Evolutionary conservation across 2,797 vertebrate genomes (phyloP).

Genomic region (Gymnodraco acuticeps): DNA sequence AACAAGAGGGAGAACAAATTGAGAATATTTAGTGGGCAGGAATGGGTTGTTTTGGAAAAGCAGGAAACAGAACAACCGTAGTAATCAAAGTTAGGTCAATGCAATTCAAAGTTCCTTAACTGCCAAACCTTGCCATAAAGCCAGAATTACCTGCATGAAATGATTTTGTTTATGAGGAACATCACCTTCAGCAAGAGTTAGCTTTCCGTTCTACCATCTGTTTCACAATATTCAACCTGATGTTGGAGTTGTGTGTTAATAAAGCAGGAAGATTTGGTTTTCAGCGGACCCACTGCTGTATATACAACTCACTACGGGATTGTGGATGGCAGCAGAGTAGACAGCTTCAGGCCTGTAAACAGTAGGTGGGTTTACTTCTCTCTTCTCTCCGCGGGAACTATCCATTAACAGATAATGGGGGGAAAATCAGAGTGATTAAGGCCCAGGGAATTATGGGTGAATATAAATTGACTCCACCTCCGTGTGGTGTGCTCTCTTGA

Average conservation of each 20-base stretch:
- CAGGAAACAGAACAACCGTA: slow-evolving; percentile 22
- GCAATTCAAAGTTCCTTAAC: slow-evolving; percentile 27
- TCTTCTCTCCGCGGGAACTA: slow-evolving; percentile 90
- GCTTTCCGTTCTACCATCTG: slow-evolving; percentile 60
- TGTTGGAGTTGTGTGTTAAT: slow-evolving; percentile 72
- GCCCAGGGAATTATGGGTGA: slow-evolving; percentile 93
- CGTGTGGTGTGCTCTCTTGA: slow-evolving; percentile 79
- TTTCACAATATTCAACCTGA: slow-evolving; percentile 58
- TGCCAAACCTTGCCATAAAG: slow-evolving; percentile 32
- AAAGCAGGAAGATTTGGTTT: slow-evolving; percentile 67
- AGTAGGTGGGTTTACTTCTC: slow-evolving; percentile 89
- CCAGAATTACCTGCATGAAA: slow-evolving; percentile 34
- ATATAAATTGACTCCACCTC: slow-evolving; percentile 94
- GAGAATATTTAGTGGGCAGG: slow-evolving; percentile 68
- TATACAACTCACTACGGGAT: slow-evolving; percentile 71
- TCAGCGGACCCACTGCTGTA: slow-evolving; percentile 64
- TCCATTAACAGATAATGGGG: slow-evolving; percentile 99
- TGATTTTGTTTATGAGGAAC: slow-evolving; percentile 51
- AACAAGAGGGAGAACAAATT: slow-evolving; percentile 74
- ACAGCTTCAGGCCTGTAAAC: slow-evolving; percentile 86
- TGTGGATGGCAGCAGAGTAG: slow-evolving; percentile 75
- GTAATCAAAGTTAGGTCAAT: slow-evolving; percentile 42
- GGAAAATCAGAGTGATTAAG: slow-evolving; percentile 93
- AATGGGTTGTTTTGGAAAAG: slow-evolving; percentile 58
- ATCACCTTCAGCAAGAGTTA: slow-evolving; percentile 58